A percentile compares a stretch with the other conserved stretches of the same genome.
These are phyloP conservation scores for Lepeophtheirus nordmannii DNA, from an alignment of 2,888 invertebrate genomes.

Conservation along the genomic window DNA sequence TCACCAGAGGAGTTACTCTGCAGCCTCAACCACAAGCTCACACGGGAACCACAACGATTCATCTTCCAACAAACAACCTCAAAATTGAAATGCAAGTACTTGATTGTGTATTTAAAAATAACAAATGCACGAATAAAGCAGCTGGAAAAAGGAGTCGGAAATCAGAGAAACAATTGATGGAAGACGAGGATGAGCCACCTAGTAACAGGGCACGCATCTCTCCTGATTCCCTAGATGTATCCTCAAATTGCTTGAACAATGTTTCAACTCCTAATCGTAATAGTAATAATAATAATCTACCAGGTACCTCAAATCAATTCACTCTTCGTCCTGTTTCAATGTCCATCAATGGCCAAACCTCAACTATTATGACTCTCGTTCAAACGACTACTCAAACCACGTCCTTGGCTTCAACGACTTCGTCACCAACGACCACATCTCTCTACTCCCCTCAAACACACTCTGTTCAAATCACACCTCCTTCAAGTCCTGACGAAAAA, in stretches of 20 bases:
- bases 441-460: too few species aligned
- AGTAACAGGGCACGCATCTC: neutral
- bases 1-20: neutral
- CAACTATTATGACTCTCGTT: constrained; percentile 12
- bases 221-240: too few species aligned
- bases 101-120: neutral
- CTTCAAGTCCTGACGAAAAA: constrained; percentile 20
- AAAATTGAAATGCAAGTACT: constrained; percentile 23
- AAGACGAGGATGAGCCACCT: neutral
- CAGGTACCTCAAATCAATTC: neutral
- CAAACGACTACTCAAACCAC: constrained; percentile 1
- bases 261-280: neutral
- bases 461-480: constrained; percentile 14
- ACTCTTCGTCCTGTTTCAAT: constrained; percentile 1
- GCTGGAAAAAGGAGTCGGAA: neutral
- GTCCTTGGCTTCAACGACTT: too few species aligned
- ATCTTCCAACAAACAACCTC: constrained; percentile 13
- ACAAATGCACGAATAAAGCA: neutral
- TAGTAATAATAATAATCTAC: too few species aligned
- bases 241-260: too few species aligned
- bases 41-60: constrained; percentile 12
- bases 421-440: too few species aligned
- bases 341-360: constrained; percentile 10
- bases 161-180: neutral
- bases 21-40: neutral